These are phyloP conservation scores for Torymus texanus DNA, from an alignment of 2,888 invertebrate genomes.

Conservation along the genomic window DNA sequence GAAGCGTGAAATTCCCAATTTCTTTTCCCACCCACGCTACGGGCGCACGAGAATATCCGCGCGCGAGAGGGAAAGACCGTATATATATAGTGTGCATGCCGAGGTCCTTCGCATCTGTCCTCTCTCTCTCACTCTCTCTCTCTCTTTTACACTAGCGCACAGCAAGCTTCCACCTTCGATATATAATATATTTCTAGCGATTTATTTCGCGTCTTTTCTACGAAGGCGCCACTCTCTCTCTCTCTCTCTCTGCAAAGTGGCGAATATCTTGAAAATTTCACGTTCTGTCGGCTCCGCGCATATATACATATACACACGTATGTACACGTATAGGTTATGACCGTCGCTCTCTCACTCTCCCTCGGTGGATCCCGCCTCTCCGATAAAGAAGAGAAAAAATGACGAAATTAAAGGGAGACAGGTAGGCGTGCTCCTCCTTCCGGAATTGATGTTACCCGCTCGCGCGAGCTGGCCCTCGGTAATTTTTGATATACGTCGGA, in stretches of 20 bases:
- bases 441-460: slow-evolving; percentile 7
- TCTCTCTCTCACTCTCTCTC: slow-evolving; percentile 27
- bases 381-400: slow-evolving; percentile 32
- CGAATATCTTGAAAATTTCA: slow-evolving; percentile 53
- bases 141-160: neutral
- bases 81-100: neutral
- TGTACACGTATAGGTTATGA: neutral
- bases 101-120: slow-evolving; percentile 2
- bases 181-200: slow-evolving; percentile 50
- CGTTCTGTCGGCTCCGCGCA: slow-evolving; percentile 36
- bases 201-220: slow-evolving; percentile 46
- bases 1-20: slow-evolving; percentile 74
- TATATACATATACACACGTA: neutral
- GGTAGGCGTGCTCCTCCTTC: slow-evolving; percentile 7
- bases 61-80: neutral
- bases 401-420: slow-evolving; percentile 26
- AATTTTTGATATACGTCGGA: slow-evolving; percentile 24
- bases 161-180: slow-evolving; percentile 13
- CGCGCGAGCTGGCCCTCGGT: neutral
- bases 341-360: neutral
- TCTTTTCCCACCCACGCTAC: slow-evolving; percentile 66
- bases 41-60: slow-evolving; percentile 59
- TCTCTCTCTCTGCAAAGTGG: slow-evolving; percentile 21
- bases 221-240: neutral
- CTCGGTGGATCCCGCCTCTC: neutral